Conservation (phyloP, 2,888 invertebrate genomes). For the Metalampra italica region DNA sequence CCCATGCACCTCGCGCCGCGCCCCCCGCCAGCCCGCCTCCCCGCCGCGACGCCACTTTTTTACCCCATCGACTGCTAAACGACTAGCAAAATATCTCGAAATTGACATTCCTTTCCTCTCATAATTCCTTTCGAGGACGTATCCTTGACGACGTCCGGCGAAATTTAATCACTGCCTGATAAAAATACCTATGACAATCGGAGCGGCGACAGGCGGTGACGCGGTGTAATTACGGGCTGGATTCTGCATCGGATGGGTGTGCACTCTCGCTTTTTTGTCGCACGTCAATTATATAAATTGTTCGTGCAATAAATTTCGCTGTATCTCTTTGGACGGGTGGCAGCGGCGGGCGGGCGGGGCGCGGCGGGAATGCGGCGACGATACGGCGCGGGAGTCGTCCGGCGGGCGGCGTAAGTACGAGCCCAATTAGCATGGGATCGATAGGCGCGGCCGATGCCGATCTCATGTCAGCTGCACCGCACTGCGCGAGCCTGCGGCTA, state of each 20-base stretch:
- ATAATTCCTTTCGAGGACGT: slow-evolving; percentile 67
- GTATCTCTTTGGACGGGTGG: slow-evolving; percentile 67
- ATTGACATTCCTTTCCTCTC: slow-evolving; percentile 73
- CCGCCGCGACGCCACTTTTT: slow-evolving; percentile 48
- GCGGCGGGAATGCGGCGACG: slow-evolving; percentile 39
- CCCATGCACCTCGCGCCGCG: slow-evolving; percentile 46
- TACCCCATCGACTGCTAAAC: slow-evolving; percentile 51
- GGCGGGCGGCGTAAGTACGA: slow-evolving; percentile 38
- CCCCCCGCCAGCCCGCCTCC: slow-evolving; percentile 29
- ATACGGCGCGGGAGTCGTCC: slow-evolving; percentile 46
- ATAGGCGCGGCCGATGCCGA: slow-evolving; percentile 70
- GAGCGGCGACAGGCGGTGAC: slow-evolving; percentile 43
- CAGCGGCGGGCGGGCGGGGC: slow-evolving; percentile 44
- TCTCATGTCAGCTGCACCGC: slow-evolving; percentile 63
- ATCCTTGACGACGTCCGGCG: slow-evolving; percentile 58
- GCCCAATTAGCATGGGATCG: slow-evolving; percentile 78
- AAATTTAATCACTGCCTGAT: slow-evolving; percentile 57
- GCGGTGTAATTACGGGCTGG: slow-evolving; percentile 61
- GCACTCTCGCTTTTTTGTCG: slow-evolving; percentile 72
- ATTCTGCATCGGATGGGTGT: slow-evolving; percentile 64
- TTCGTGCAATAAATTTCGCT: slow-evolving; percentile 76
- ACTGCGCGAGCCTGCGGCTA: slow-evolving; percentile 60
- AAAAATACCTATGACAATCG: slow-evolving; percentile 62
- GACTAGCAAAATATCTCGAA: slow-evolving; percentile 73
- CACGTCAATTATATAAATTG: slow-evolving; percentile 77